Conservation (phyloP, 1,140 invertebrate species). For the Globodera ellingtonae region DNA sequence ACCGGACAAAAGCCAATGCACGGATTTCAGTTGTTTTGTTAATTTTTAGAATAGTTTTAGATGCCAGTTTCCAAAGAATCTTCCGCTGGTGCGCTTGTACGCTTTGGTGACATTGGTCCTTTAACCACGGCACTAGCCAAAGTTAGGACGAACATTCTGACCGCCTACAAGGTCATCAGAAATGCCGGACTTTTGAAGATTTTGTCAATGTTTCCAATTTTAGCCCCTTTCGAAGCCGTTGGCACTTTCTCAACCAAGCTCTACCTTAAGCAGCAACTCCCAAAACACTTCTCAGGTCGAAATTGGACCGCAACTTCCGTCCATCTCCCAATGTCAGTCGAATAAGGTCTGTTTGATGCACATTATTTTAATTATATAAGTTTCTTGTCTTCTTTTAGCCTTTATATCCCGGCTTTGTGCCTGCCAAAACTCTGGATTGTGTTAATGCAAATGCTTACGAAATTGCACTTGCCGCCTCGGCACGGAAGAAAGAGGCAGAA, state of each 20-base stretch:
- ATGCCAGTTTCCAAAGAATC: not conserved
- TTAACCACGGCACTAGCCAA: slow-evolving; percentile 32
- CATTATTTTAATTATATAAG: not conserved
- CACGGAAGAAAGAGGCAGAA: slow-evolving; percentile 3
- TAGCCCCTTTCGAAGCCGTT: slow-evolving; percentile 10
- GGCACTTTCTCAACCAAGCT: not conserved
- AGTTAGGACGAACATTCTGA: slow-evolving; percentile 31
- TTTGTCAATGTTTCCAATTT: not conserved
- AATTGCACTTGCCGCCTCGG: slow-evolving; percentile 25
- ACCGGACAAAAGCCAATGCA: slow-evolving; percentile 28
- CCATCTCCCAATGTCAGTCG: not conserved
- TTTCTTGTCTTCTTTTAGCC: not conserved
- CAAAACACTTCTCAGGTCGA: slow-evolving; percentile 23
- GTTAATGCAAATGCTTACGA: slow-evolving; percentile 25
- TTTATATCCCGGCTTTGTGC: not conserved
- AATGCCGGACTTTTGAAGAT: not conserved
- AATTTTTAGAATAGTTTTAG: slow-evolving; percentile 25
- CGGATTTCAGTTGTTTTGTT: not conserved
- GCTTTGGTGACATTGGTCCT: slow-evolving; percentile 30
- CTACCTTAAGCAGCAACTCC: slow-evolving; percentile 12
- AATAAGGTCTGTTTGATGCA: not conserved
- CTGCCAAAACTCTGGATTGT: slow-evolving; percentile 5
- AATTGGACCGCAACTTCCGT: slow-evolving; percentile 17
- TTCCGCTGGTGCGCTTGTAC: slow-evolving; percentile 18
- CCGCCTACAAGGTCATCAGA: slow-evolving; percentile 28